Evolutionary conservation across 2,113 vertebrate genomes (phyloP), one percentile per base, ranked within the genome.

Genomic region (Aplodontia rufa): DNA sequence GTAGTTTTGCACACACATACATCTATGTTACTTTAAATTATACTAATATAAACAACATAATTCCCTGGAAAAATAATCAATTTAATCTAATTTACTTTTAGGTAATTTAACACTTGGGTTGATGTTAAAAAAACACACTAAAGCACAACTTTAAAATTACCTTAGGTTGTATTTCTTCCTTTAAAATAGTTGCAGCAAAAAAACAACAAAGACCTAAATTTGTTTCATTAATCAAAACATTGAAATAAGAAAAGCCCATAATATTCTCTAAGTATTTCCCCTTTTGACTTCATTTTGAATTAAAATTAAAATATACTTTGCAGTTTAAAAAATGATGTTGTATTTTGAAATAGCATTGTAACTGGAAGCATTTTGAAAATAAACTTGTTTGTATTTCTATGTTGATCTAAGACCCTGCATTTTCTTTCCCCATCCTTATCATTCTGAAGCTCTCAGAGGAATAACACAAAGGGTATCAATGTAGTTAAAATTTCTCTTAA

Each of bases 41-140:
- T 53, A 80, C 49, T 62, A 58, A 49, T 68, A 94, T 30, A 58
- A 74, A 72, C 8, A 60, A 45, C 55, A 71, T 8, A 89, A 40
- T 82, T 3, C 1, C 5, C 12, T 24, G 11, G 19, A 45, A 79
- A 96, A 87, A 91, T 35, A 68, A 93, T 82, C 37, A 51, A 6
- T 19, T 96, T 58, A 66, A 88, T 64, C 5, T 81, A 62, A 85
- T 30, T 95, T 5, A 80, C 8, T 75, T 32, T 75, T 80, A 51
- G 87, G 37, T 89, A 16, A 92, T 88, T 85, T 92, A 82, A 81
- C 58, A 49, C 19, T 95, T 78, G 28, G 37, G 1, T 91, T 81
- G 19, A 62, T 82, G 1, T 37, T 5, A 66, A 49, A 22, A 68
- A 71, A 89, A 58, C 30, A n/a, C 37, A 26, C 6, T n/a, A 62